phyloP scores from a whole-genome alignment of 1,140 invertebrate species.

The Adoxophyes honmai region DNA sequence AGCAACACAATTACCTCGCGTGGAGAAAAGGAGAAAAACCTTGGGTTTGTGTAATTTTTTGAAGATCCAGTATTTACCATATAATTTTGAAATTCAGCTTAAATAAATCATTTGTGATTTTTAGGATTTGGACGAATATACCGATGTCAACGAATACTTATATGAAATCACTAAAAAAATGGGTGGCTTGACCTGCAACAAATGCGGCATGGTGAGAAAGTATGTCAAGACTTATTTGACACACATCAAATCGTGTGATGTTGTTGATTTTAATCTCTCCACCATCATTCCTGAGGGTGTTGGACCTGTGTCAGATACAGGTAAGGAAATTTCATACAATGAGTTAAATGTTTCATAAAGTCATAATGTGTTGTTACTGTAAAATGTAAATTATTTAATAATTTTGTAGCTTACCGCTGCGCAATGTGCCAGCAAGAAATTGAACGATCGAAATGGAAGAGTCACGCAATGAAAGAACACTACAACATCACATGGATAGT shows the following conservation, averaged over 20 bases:
- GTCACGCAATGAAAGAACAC: constrained; percentile 36
- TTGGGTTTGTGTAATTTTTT: constrained; percentile 40
- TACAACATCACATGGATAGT: constrained; percentile 50
- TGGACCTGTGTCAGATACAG: background rate
- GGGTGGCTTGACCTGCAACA: constrained; percentile 17
- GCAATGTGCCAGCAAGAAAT: constrained; percentile 28
- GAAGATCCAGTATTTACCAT: background rate
- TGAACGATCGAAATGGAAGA: constrained; percentile 21
- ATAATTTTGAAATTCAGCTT: too few species aligned
- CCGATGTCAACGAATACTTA: constrained; percentile 43
- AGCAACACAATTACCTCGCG: constrained; percentile 52
- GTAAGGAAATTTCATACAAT: background rate
- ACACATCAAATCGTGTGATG: background rate
- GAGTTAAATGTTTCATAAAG: background rate
- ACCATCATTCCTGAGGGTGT: background rate
- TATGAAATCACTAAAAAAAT: constrained; percentile 41
- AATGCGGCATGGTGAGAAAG: constrained; percentile 11
- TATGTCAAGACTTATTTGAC: constrained; percentile 10
- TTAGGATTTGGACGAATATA: constrained; percentile 63
- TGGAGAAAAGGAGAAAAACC: constrained; percentile 64
- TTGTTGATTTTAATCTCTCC: background rate
- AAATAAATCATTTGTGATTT: constrained; percentile 16
- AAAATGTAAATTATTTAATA: too few species aligned
- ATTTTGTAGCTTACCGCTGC: constrained; percentile 25
- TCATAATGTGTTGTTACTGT: too few species aligned